Evolutionary conservation across 2,797 vertebrate genomes (phyloP).

Genomic region (Notoglanidium macrostoma): DNA sequence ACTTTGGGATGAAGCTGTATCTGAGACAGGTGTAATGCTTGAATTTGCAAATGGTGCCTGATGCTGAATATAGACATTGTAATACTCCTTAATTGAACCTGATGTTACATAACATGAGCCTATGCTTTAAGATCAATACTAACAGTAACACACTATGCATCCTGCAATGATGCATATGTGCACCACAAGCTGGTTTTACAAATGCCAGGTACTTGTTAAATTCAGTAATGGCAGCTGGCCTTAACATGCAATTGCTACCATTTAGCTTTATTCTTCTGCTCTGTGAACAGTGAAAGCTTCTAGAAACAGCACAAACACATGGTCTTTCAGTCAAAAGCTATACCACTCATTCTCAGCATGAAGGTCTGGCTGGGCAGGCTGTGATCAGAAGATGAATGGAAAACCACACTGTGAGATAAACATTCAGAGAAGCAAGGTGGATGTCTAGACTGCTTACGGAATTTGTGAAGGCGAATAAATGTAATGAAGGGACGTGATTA

Average conservation of each 20-base stretch:
- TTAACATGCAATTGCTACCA: neutral
- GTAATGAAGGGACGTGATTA: neutral
- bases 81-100: neutral
- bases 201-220: neutral
- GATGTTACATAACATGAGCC: neutral
- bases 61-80: neutral
- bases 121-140: too few relatives aligned
- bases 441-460: slow-evolving; percentile 8
- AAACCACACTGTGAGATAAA: slow-evolving; percentile 18
- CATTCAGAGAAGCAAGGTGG: neutral
- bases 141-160: neutral
- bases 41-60: neutral
- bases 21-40: neutral
- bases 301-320: neutral
- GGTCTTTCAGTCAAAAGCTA: slow-evolving; percentile 28
- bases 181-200: neutral
- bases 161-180: neutral
- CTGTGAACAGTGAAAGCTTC: neutral
- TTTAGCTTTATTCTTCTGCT: neutral
- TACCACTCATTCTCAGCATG: slow-evolving; percentile 31
- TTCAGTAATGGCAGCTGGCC: neutral
- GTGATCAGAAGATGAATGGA: slow-evolving; percentile 6
- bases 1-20: neutral
- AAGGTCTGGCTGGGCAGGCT: slow-evolving; percentile 1
- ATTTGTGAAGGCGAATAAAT: slow-evolving; percentile 13